Percentiles rank a stretch among this genome's conserved stretches.
Conservation (phyloP, 1,140 invertebrate genomes). For the Argopecten irradians region DNA sequence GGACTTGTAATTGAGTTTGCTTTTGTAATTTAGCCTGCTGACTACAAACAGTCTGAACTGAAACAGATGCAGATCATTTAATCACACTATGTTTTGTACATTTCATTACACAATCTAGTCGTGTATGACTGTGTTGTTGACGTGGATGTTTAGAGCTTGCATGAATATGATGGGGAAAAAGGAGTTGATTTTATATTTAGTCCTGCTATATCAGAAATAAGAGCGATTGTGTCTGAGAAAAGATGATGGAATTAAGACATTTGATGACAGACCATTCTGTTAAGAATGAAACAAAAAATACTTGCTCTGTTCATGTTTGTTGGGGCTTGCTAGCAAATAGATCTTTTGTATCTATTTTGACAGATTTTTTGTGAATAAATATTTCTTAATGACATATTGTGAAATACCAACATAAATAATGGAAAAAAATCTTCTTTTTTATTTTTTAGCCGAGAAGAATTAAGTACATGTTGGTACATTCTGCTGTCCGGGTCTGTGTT, state of each 20-base stretch:
- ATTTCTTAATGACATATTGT: conserved; percentile 6
- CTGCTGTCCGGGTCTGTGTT: conserved; percentile 91
- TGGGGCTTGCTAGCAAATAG: too few species aligned
- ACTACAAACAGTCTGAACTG: conserved; percentile 4
- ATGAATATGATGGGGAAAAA: not conserved
- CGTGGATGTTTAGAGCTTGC: not conserved
- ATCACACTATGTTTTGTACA: not conserved
- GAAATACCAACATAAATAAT: conserved; percentile 29
- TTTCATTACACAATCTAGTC: not conserved
- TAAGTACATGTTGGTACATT: conserved; percentile 90
- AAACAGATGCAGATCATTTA: not conserved
- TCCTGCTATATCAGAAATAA: not conserved
- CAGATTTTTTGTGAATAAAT: not conserved
- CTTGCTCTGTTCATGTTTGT: too few species aligned
- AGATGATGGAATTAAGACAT: too few species aligned
- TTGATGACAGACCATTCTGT: too few species aligned
- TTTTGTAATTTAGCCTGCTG: not conserved
- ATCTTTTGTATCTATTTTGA: not conserved
- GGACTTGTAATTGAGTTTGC: not conserved
- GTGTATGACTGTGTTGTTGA: too few species aligned
- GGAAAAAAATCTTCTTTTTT: conserved; percentile 24
- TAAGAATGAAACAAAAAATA: too few species aligned
- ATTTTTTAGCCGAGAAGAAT: conserved; percentile 86
- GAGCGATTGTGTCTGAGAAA: too few species aligned
- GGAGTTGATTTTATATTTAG: not conserved